Percentiles rank a stretch among this genome's conserved stretches.
phyloP scores from a whole-genome alignment of 2,888 invertebrate species.

The Teleogryllus oceanicus region DNA sequence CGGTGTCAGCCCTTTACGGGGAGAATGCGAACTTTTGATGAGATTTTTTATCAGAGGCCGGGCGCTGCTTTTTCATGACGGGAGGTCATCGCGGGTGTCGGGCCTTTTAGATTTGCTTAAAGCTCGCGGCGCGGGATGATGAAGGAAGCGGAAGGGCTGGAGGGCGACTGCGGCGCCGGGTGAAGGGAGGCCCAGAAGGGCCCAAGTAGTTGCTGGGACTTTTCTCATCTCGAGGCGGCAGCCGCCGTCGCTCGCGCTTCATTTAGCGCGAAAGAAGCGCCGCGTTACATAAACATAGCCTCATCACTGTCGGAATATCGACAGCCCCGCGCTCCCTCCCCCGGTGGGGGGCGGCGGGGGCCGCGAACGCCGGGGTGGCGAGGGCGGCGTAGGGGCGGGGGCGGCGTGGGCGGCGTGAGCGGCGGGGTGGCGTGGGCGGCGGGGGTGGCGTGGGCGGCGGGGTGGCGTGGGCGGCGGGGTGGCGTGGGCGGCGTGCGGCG shows the following conservation, averaged over 20 bases:
- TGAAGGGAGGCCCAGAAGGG: neutral
- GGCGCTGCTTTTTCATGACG: neutral
- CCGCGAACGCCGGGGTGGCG: neutral
- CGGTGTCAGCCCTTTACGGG: neutral
- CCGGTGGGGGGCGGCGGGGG: neutral
- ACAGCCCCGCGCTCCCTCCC: neutral
- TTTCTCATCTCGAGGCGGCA: conserved; percentile 1
- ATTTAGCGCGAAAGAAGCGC: conserved; percentile 1
- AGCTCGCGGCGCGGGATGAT: neutral
- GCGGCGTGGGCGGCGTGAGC: no score
- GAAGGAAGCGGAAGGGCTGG: neutral
- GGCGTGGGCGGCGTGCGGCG: no score
- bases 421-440: no score
- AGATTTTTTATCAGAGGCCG: neutral
- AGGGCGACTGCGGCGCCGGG: neutral
- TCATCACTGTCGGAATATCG: conserved; percentile 2
- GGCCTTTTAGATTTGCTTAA: conserved; percentile 18
- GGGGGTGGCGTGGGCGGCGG: no score
- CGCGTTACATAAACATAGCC: conserved; percentile 18
- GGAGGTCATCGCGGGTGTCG: neutral
- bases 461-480: no score
- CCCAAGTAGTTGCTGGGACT: neutral
- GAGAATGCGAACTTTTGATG: neutral
- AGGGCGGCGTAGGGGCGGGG: no score
- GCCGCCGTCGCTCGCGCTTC: neutral